These are phyloP conservation scores for Synchiropus splendidus DNA, from an alignment of 2,113 vertebrate genomes.

Conservation along the genomic window DNA sequence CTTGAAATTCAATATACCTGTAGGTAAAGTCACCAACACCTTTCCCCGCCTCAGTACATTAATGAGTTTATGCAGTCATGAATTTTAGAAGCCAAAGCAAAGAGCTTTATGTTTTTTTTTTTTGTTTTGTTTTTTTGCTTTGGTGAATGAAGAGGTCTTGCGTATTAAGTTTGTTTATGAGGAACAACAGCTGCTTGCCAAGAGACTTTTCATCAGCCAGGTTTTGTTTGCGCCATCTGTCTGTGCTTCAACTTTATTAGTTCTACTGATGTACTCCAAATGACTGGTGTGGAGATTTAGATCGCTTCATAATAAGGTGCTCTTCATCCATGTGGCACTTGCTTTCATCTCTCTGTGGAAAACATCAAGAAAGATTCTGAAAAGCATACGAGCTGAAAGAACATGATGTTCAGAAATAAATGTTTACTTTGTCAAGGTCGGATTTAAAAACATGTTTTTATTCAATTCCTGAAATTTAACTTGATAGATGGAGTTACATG, in stretches of 20 bases:
- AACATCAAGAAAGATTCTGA: too few relatives aligned
- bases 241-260: conserved; percentile 17
- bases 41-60: too few relatives aligned
- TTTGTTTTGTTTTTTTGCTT: neutral
- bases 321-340: conserved; percentile 4
- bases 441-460: too few relatives aligned
- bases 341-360: conserved; percentile 3
- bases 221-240: conserved; percentile 30
- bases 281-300: conserved; percentile 20
- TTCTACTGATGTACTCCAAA: conserved; percentile 19
- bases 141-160: conserved; percentile 6
- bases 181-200: conserved; percentile 21
- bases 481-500: too few relatives aligned
- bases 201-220: conserved; percentile 26
- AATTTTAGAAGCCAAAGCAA: neutral
- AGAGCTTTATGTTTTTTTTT: too few relatives aligned
- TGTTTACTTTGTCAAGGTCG: too few relatives aligned
- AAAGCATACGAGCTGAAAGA: conserved; percentile 12
- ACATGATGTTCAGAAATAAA: too few relatives aligned
- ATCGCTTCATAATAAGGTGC: conserved; percentile 24
- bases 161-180: conserved; percentile 15
- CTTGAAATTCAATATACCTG: too few relatives aligned
- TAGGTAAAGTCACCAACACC: too few relatives aligned
- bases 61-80: too few relatives aligned
- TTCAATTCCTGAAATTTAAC: too few relatives aligned